Evolutionary conservation across 2,113 vertebrate species (phyloP).

Genomic region (Ammodytes marinus): DNA sequence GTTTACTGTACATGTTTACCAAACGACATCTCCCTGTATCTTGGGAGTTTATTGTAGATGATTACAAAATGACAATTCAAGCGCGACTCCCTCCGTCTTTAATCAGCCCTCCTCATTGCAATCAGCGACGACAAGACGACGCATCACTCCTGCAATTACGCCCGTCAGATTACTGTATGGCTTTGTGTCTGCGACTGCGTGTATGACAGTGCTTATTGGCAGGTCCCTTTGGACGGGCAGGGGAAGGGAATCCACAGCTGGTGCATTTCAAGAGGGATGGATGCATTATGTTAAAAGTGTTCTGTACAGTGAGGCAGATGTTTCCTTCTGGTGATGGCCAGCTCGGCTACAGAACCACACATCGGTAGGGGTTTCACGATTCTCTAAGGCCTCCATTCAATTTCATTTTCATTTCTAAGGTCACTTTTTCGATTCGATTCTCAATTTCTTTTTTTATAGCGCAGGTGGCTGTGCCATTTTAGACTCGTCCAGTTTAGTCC

Average conservation of each 20-base stretch:
- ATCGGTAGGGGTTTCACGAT: constrained; percentile 7
- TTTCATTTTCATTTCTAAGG: too few relatives aligned
- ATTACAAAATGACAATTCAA: constrained; percentile 54
- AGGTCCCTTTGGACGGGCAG: constrained; percentile 52
- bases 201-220: constrained; percentile 60
- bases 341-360: constrained; percentile 6
- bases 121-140: constrained; percentile 46
- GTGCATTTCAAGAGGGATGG: constrained; percentile 32
- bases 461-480: too few relatives aligned
- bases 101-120: constrained; percentile 43
- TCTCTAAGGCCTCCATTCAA: too few relatives aligned
- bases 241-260: constrained; percentile 50
- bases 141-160: constrained; percentile 64
- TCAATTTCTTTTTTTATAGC: too few relatives aligned
- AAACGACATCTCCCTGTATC: background rate
- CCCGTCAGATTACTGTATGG: constrained; percentile 43
- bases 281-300: constrained; percentile 55
- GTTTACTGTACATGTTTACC: constrained; percentile 14
- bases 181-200: constrained; percentile 39
- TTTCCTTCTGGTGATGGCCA: constrained; percentile 19
- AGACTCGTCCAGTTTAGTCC: too few relatives aligned
- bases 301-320: constrained; percentile 59
- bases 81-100: constrained; percentile 31
- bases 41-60: constrained; percentile 17
- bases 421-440: too few relatives aligned